These are phyloP conservation scores for Strigamia transsilvanica DNA, from an alignment of 2,888 invertebrate genomes.

Conservation along the genomic window DNA sequence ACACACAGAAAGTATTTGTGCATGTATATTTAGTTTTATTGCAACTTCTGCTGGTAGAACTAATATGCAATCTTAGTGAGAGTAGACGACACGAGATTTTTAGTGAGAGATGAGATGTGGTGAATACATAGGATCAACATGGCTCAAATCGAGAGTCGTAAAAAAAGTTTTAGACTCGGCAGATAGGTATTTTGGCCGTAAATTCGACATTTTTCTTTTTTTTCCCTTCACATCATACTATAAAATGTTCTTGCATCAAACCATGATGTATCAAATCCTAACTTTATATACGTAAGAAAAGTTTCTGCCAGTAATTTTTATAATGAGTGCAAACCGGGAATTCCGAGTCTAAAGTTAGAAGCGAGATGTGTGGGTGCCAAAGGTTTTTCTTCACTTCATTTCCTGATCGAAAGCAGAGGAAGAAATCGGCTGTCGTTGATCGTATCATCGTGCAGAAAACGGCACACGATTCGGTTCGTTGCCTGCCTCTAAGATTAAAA, in stretches of 20 bases:
- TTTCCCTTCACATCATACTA: background rate
- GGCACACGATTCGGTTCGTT: slow-evolving; percentile 44
- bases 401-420: slow-evolving; percentile 44
- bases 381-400: slow-evolving; percentile 39
- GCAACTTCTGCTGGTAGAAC: slow-evolving; percentile 5
- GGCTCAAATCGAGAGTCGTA: slow-evolving; percentile 16
- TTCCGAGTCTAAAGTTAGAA: background rate
- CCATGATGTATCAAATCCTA: background rate
- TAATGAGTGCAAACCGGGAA: slow-evolving; percentile 8
- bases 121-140: slow-evolving; percentile 26
- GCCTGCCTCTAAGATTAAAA: slow-evolving; percentile 40
- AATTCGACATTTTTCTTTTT: slow-evolving; percentile 19
- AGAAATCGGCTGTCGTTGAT: slow-evolving; percentile 42
- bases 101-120: slow-evolving; percentile 2
- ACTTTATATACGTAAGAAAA: background rate
- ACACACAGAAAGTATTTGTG: background rate
- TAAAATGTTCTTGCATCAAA: background rate
- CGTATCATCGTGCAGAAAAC: slow-evolving; percentile 34
- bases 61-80: slow-evolving; percentile 29
- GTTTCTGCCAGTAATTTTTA: background rate
- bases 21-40: background rate
- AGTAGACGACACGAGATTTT: slow-evolving; percentile 6
- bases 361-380: slow-evolving; percentile 6
- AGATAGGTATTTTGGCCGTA: slow-evolving; percentile 15
- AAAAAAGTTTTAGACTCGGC: slow-evolving; percentile 20